Percentiles rank a stretch among this genome's conserved stretches.
These are phyloP conservation scores for Hyla sarda DNA, from an alignment of 2,113 vertebrate species.

Conservation along the genomic window DNA sequence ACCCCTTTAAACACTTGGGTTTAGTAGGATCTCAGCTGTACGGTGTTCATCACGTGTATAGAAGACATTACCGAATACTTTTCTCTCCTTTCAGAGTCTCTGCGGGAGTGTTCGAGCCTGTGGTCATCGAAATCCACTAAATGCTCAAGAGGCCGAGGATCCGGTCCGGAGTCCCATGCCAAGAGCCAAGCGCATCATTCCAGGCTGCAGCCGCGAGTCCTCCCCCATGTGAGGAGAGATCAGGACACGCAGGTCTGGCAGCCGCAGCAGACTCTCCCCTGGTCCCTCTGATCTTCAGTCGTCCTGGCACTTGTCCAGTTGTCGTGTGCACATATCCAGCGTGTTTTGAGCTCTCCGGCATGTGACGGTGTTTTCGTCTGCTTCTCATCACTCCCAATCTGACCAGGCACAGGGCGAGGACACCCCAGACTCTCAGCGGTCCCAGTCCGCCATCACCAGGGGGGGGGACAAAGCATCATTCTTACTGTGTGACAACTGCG, in stretches of 20 bases:
- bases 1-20: background rate
- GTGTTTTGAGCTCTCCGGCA: conserved; percentile 35
- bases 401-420: conserved; percentile 28
- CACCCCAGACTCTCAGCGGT: conserved; percentile 30
- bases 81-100: conserved; percentile 77
- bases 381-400: conserved; percentile 48
- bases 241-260: conserved; percentile 11
- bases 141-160: conserved; percentile 58
- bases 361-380: conserved; percentile 49
- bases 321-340: conserved; percentile 46
- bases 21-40: background rate
- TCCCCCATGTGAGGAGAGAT: background rate
- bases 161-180: conserved; percentile 2
- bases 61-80: conserved; percentile 4
- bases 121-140: conserved; percentile 95
- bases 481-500: conserved; percentile 11
- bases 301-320: conserved; percentile 44
- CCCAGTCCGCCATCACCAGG: background rate
- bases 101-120: conserved; percentile 90
- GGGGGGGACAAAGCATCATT: background rate
- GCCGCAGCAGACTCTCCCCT: conserved; percentile 2
- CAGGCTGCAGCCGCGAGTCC: background rate
- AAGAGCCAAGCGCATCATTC: conserved; percentile 19
- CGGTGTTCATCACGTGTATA: background rate
- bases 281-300: background rate